Conservation (phyloP, 64 coral and sea anemone species). For the Stylophora pistillata region DNA sequence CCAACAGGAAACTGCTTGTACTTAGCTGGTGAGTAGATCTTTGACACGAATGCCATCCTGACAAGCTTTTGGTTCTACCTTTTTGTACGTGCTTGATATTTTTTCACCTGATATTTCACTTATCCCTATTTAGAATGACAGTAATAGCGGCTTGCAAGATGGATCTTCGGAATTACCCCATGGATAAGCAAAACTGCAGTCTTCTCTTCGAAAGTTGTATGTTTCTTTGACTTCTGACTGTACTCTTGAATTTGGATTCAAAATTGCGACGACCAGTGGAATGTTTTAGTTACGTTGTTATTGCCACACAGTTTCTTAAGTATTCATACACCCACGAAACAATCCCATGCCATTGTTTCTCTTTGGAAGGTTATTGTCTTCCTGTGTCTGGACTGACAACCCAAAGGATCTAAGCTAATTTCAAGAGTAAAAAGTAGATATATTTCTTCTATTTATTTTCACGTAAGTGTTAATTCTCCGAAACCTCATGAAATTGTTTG, state of each 20-base stretch:
- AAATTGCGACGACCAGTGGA: not conserved
- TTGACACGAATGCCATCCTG: too few species aligned
- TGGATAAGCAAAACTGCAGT: conserved; percentile 84
- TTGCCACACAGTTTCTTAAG: too few species aligned
- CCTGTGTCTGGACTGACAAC: too few species aligned
- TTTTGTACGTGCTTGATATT: not conserved
- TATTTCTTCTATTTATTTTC: too few species aligned
- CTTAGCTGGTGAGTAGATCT: too few species aligned
- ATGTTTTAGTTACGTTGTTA: too few species aligned
- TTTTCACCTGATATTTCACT: not conserved
- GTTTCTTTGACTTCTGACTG: conserved; percentile 1
- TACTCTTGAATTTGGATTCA: not conserved
- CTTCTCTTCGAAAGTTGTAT: conserved; percentile 88
- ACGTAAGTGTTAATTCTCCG: not conserved
- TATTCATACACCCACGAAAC: too few species aligned
- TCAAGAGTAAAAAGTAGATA: too few species aligned
- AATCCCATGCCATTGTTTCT: too few species aligned
- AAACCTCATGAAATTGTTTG: not conserved
- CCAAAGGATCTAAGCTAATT: too few species aligned
- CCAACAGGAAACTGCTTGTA: too few species aligned
- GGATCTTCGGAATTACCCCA: conserved; percentile 87
- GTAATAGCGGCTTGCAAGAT: conserved; percentile 86
- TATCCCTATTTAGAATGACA: conserved; percentile 58
- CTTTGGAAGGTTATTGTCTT: too few species aligned
- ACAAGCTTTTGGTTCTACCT: not conserved